Evolutionary conservation across 2,797 vertebrate species (phyloP).

Genomic region (Steatocranus sp.): DNA sequence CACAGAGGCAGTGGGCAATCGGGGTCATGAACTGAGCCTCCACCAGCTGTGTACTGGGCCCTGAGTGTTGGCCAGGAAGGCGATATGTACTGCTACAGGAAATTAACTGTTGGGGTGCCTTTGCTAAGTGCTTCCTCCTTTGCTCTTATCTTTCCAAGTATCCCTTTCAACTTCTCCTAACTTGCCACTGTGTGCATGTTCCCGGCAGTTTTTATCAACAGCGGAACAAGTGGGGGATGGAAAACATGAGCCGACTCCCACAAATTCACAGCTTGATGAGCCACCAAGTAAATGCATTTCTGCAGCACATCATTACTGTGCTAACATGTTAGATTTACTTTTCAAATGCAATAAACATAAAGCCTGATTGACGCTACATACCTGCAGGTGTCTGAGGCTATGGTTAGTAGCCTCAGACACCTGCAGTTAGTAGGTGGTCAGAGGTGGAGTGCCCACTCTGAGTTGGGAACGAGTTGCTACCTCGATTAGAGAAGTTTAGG

Average conservation of each 20-base stretch:
- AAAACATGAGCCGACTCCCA: slow-evolving; percentile 14
- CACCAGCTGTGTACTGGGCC: slow-evolving; percentile 2
- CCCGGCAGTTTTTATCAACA: slow-evolving; percentile 2
- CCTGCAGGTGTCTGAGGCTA: not conserved
- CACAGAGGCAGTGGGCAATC: slow-evolving; percentile 19
- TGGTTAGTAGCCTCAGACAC: not conserved
- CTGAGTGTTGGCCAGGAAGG: slow-evolving; percentile 22
- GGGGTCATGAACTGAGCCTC: slow-evolving; percentile 31
- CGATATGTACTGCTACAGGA: slow-evolving; percentile 38
- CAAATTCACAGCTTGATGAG: slow-evolving; percentile 15
- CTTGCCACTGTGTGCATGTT: slow-evolving; percentile 14
- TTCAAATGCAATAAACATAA: not conserved
- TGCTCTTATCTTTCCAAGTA: slow-evolving; percentile 43
- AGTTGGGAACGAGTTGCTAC: not conserved
- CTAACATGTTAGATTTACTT: not conserved
- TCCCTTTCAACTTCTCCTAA: slow-evolving; percentile 34
- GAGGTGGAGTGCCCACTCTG: not conserved
- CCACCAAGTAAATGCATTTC: slow-evolving; percentile 13
- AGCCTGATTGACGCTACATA: rapidly evolving
- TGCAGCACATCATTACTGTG: not conserved
- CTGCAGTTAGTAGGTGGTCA: not conserved
- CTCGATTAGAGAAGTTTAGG: not conserved
- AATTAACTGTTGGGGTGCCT: slow-evolving; percentile 37
- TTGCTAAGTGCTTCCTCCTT: slow-evolving; percentile 53
- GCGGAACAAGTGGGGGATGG: not conserved